These are phyloP conservation scores for Chanos chanos DNA, from an alignment of 2,797 vertebrate species.

Conservation along the genomic window DNA sequence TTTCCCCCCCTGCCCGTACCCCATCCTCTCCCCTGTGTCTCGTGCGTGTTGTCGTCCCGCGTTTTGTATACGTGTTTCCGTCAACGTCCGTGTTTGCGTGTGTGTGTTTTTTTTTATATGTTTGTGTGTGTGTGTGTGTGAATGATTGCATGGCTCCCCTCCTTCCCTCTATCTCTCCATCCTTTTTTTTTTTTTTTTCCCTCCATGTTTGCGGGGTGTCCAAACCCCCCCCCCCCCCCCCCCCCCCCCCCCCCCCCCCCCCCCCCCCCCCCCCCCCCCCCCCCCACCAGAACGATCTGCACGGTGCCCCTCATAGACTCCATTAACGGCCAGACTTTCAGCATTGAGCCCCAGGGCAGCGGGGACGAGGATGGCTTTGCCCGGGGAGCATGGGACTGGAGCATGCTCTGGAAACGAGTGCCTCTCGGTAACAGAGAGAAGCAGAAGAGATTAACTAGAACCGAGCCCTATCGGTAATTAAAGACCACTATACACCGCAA, in stretches of 20 bases:
- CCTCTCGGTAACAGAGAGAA: constrained; percentile 89
- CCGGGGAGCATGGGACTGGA: constrained; percentile 99
- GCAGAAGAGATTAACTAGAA: constrained; percentile 84
- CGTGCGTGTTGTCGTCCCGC: constrained; percentile 60
- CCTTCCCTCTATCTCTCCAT: not conserved
- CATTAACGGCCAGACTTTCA: constrained; percentile 88
- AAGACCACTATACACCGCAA: constrained; percentile 10
- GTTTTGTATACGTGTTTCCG: constrained; percentile 16
- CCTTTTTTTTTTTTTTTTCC: no score
- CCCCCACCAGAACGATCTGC: constrained; percentile 84
- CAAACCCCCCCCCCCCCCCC: constrained; percentile 25
- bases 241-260: constrained; percentile 22
- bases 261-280: constrained; percentile 26
- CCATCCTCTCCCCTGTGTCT: constrained; percentile 33
- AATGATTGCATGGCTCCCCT: constrained; percentile 27
- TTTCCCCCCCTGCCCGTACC: constrained; percentile 8
- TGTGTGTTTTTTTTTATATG: constrained; percentile 15
- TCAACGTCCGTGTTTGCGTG: not conserved
- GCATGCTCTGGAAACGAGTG: constrained; percentile 99
- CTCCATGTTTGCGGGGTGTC: no score
- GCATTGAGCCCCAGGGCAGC: constrained; percentile 89
- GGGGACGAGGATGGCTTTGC: constrained; percentile 94
- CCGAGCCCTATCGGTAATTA: constrained; percentile 98
- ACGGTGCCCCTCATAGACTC: constrained; percentile 98
- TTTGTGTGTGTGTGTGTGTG: constrained; percentile 27